A percentile compares a stretch with the other conserved stretches of the same genome.
These are phyloP conservation scores for Pterostichus madidus DNA, from an alignment of 2,888 invertebrate genomes.

Conservation along the genomic window DNA sequence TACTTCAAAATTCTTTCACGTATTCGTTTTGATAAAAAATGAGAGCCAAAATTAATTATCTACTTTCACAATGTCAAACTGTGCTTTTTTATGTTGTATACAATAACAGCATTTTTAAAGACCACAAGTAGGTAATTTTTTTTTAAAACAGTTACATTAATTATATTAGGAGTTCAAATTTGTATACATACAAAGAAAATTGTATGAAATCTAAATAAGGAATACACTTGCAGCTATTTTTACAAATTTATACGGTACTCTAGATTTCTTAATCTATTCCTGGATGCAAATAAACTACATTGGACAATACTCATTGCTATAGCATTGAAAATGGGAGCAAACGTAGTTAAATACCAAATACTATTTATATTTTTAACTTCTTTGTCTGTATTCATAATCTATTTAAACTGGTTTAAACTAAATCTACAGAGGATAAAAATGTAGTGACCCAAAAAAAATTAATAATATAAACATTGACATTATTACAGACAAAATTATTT, in stretches of 20 bases:
- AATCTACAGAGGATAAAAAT: slow-evolving; percentile 19
- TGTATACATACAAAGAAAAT: no score
- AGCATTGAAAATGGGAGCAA: slow-evolving; percentile 25
- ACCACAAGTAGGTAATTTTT: not conserved
- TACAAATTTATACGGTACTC: not conserved
- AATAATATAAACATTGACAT: not conserved
- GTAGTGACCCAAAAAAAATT: slow-evolving; percentile 30
- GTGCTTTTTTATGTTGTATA: not conserved
- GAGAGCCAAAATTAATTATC: slow-evolving; percentile 24
- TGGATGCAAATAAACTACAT: not conserved
- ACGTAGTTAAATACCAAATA: slow-evolving; percentile 6
- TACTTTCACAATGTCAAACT: slow-evolving; percentile 38
- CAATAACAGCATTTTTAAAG: not conserved
- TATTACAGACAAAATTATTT: no score
- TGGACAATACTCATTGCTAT: not conserved
- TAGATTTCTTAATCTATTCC: not conserved
- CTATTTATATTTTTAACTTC: slow-evolving; percentile 44
- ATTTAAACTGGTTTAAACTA: slow-evolving; percentile 43
- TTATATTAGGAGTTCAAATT: no score
- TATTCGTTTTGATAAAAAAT: not conserved
- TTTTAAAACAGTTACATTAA: no score
- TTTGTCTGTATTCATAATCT: slow-evolving; percentile 23
- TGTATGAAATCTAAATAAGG: no score
- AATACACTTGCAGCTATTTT: no score
- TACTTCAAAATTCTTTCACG: slow-evolving; percentile 20